These are phyloP conservation scores for Casuarius casuarius DNA, from an alignment of 2,113 vertebrate species.

Conservation along the genomic window DNA sequence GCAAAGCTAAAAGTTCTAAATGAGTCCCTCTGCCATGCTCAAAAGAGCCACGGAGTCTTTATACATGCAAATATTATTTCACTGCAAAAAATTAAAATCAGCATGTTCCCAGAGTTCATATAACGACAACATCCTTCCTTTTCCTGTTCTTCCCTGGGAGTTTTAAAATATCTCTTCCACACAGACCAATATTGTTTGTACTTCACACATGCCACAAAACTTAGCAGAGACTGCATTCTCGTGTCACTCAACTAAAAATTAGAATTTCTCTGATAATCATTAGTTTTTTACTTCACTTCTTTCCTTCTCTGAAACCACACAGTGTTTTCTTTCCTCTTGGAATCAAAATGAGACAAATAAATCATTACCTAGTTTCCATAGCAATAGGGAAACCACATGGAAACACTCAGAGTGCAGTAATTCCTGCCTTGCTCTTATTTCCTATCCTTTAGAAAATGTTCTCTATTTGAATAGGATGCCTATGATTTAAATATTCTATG, in stretches of 20 bases:
- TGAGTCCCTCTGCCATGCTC: background rate
- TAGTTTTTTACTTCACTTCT: background rate
- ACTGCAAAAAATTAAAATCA: background rate
- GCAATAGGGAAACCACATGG: background rate
- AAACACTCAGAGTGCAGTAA: background rate
- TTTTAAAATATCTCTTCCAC: background rate
- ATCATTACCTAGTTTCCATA: background rate
- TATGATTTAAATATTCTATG: background rate
- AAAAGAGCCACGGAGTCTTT: background rate
- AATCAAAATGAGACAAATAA: conserved; percentile 1
- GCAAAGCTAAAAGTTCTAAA: background rate
- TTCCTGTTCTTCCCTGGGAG: background rate
- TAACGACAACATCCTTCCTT: background rate
- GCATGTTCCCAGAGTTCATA: background rate
- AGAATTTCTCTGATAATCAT: background rate
- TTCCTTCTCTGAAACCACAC: background rate
- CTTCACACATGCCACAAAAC: background rate
- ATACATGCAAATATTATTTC: background rate
- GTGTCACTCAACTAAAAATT: background rate
- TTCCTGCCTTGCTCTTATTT: background rate
- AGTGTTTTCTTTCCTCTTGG: background rate
- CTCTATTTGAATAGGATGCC: background rate
- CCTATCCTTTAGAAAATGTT: background rate
- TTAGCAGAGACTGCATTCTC: background rate
- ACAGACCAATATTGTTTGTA: background rate